Conservation (phyloP, 2,888 invertebrate genomes). For the Mellilla xanthometata region DNA sequence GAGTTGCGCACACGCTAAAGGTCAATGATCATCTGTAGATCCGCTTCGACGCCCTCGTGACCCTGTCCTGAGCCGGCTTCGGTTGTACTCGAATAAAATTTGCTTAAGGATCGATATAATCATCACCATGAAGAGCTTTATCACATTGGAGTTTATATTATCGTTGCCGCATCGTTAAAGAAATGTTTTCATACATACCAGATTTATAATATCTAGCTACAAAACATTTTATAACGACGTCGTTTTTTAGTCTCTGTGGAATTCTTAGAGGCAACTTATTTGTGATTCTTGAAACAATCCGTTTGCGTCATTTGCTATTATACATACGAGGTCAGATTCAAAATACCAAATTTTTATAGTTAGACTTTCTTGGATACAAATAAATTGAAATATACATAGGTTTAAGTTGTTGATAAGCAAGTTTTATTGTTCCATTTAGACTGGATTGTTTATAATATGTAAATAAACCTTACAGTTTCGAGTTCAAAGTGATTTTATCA, state of each 20-base stretch:
- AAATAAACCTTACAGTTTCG: too few species aligned
- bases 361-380: too few species aligned
- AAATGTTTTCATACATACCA: too few species aligned
- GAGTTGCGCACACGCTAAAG: conserved; percentile 75
- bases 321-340: conserved; percentile 8
- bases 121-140: conserved; percentile 36
- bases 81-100: conserved; percentile 53
- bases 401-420: too few species aligned
- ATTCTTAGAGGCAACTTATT: conserved; percentile 4
- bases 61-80: conserved; percentile 71
- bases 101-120: conserved; percentile 64
- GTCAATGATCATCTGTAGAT: conserved; percentile 82
- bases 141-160: conserved; percentile 4
- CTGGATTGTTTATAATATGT: too few species aligned
- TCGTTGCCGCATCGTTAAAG: too few species aligned
- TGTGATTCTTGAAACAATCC: conserved; percentile 7
- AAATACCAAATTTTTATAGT: conserved; percentile 5
- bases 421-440: too few species aligned
- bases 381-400: too few species aligned
- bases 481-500: too few species aligned
- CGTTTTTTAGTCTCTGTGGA: not conserved
- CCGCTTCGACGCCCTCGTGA: conserved; percentile 79
- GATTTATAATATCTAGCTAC: too few species aligned
- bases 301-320: conserved; percentile 17
- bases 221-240: too few species aligned